Evolutionary conservation across 2,113 vertebrate genomes (phyloP).

Genomic region (Puffinus mauretanicus): DNA sequence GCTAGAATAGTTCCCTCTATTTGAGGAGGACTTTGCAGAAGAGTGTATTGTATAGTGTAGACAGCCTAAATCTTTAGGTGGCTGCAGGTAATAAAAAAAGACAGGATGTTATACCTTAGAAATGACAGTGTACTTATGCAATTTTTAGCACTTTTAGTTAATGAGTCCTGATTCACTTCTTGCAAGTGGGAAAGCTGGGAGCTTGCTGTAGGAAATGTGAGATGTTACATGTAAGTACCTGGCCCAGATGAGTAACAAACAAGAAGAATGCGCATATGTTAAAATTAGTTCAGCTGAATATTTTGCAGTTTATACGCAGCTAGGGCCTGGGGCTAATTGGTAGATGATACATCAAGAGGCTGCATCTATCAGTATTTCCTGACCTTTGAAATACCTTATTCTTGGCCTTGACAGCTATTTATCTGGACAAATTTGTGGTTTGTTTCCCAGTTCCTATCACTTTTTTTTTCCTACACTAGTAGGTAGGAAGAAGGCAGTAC

Average conservation of each 20-base stretch:
- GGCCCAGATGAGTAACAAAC: neutral
- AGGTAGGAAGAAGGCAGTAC: neutral
- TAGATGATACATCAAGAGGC: neutral
- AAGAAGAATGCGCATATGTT: neutral
- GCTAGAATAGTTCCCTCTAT: neutral
- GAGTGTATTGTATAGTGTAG: neutral
- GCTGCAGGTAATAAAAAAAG: neutral
- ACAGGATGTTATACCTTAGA: neutral
- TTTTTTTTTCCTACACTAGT: neutral
- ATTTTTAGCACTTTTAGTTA: neutral
- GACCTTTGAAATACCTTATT: neutral
- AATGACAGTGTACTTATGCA: neutral
- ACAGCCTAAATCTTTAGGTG: neutral
- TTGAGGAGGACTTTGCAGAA: neutral
- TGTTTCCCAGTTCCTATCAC: neutral
- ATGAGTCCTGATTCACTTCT: neutral
- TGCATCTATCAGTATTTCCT: neutral
- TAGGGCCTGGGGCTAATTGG: neutral
- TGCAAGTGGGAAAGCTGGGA: neutral
- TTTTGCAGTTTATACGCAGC: neutral
- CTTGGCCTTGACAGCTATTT: neutral
- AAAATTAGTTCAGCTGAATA: neutral
- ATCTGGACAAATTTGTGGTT: neutral
- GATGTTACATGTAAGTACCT: neutral
- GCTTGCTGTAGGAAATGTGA: neutral